Evolutionary conservation across 2,888 invertebrate species (phyloP), one percentile per base, ranked within the genome.

Genomic region (Platynereis dumerilii): DNA sequence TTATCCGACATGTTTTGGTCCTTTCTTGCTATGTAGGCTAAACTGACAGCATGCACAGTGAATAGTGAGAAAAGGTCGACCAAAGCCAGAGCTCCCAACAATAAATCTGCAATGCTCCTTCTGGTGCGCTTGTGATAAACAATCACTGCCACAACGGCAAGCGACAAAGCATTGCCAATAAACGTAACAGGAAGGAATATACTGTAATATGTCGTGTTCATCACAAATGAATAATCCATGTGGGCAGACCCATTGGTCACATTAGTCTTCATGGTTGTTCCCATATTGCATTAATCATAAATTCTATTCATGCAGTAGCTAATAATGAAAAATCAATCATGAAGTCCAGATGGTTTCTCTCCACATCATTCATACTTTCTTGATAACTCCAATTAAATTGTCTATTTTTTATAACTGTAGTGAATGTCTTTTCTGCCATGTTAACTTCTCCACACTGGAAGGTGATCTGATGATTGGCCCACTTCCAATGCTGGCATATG

Each of bases 41-140:
- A 7, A 7, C 20, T 20, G 3, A 48, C 22, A 22, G n/a, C n/a
- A 22, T 48, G 48, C 7, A 48, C 22, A n/a, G 22, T 20, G 22
- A 48, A n/a, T 7, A 48, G 7, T n/a, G 48, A 48, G 48, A 48
- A 48, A 22, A 48, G 48, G 48, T 48, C 48, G 5, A 48, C 48
- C 5, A 5, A 48, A 10, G 48, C 48, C 7, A 48, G 48, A n/a
- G 22, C 48, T 5, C 48, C 48, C 17, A 48, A 20, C 10, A 48
- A n/a, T 7, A 48, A 20, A n/a, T 48, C 48, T 12, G 48, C 20
- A 48, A 48, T 48, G n/a, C 48, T 48, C 48, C 48, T 48, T n/a
- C 48, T 48, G 48, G 3, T 22, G 3, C 22, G 7, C 20, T 48
- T n/a, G 48, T 48, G 48, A n/a, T 48, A 20, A 3, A 22, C 48